Conservation (phyloP, 2,888 invertebrate genomes). For the Philaethria dido region DNA sequence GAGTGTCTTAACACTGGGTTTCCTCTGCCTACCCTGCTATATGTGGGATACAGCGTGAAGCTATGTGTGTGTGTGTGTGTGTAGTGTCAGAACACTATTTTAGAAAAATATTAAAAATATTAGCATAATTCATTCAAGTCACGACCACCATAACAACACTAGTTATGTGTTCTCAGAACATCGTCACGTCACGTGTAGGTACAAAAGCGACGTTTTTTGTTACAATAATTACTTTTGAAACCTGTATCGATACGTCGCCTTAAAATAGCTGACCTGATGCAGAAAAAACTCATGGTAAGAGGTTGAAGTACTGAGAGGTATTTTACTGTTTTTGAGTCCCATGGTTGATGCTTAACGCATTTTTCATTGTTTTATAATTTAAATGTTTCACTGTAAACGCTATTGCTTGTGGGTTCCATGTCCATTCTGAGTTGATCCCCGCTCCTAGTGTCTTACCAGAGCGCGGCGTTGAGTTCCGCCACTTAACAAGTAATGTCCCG, state of each 20-base stretch:
- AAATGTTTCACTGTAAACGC: too few species aligned
- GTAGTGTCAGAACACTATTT: neutral
- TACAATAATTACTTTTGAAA: conserved; percentile 17
- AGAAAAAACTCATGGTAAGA: conserved; percentile 12
- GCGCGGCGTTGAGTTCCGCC: too few species aligned
- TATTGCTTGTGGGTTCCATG: too few species aligned
- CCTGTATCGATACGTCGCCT: conserved; percentile 17
- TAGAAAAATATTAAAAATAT: conserved; percentile 7
- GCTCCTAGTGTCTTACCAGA: too few species aligned
- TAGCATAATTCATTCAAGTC: conserved; percentile 16
- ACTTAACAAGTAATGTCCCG: too few species aligned
- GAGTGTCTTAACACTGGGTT: too few species aligned
- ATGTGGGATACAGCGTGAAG: too few species aligned
- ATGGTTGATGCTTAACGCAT: neutral
- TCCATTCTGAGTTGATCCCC: too few species aligned
- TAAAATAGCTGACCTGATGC: conserved; percentile 14
- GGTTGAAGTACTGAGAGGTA: conserved; percentile 2
- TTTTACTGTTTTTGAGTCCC: conserved; percentile 1
- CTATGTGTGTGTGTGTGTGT: too few species aligned
- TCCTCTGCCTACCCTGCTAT: too few species aligned
- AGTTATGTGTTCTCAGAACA: conserved; percentile 18
- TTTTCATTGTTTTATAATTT: neutral
- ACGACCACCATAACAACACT: neutral
- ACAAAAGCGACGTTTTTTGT: conserved; percentile 19
- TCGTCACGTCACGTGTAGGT: neutral